These are phyloP conservation scores for Scaptomyza flava DNA, from an alignment of 2,888 invertebrate species.

Conservation along the genomic window DNA sequence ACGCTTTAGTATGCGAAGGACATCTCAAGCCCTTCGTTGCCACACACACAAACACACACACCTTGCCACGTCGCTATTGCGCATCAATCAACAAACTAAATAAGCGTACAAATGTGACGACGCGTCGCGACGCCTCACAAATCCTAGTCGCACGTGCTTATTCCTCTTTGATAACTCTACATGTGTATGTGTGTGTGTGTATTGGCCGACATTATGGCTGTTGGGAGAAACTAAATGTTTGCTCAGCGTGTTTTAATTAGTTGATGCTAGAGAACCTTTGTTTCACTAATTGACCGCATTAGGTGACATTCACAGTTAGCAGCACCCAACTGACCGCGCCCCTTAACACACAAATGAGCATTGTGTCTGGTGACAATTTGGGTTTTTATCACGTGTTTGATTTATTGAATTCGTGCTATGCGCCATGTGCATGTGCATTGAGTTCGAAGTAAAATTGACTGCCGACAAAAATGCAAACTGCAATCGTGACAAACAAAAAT, in stretches of 20 bases:
- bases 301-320: slow-evolving; percentile 25
- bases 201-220: slow-evolving; percentile 1
- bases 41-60: neutral
- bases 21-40: neutral
- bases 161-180: slow-evolving; percentile 27
- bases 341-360: slow-evolving; percentile 37
- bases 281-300: slow-evolving; percentile 74
- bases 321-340: slow-evolving; percentile 17
- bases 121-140: slow-evolving; percentile 49
- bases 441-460: slow-evolving; percentile 8
- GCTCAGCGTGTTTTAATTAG: slow-evolving; percentile 74
- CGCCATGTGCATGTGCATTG: slow-evolving; percentile 25
- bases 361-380: slow-evolving; percentile 21
- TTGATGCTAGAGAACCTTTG: slow-evolving; percentile 48
- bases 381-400: slow-evolving; percentile 46
- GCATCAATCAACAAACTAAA: slow-evolving; percentile 68
- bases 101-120: slow-evolving; percentile 46
- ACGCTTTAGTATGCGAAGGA: slow-evolving; percentile 34
- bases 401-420: slow-evolving; percentile 59
- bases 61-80: slow-evolving; percentile 1
- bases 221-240: slow-evolving; percentile 35
- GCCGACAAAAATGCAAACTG: slow-evolving; percentile 38
- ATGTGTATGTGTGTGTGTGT: neutral
- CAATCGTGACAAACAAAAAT: slow-evolving; percentile 34
- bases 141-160: slow-evolving; percentile 68